phyloP scores from a whole-genome alignment of 2,797 vertebrate species.

The Tapirus indicus region DNA sequence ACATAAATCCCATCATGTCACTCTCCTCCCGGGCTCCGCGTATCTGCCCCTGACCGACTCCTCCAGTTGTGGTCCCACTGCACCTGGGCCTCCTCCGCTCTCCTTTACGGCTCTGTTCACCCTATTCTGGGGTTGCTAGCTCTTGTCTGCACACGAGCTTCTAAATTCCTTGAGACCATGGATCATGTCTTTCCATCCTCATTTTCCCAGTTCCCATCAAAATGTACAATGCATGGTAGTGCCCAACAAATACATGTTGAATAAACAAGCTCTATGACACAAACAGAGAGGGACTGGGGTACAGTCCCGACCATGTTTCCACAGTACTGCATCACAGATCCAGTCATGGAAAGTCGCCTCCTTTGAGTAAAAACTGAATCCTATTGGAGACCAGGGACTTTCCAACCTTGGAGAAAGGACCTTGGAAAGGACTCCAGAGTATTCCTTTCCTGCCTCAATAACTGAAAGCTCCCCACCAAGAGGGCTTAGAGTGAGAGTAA shows the following conservation, averaged over 20 bases:
- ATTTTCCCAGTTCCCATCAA: neutral
- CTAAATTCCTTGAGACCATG: neutral
- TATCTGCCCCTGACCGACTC: neutral
- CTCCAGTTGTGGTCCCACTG: accelerated
- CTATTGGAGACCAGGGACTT: neutral
- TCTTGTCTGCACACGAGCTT: neutral
- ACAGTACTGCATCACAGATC: neutral
- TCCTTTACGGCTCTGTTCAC: neutral
- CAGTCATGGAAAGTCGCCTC: neutral
- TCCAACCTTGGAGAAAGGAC: neutral
- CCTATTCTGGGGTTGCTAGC: neutral
- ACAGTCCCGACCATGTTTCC: neutral
- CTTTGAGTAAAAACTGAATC: neutral
- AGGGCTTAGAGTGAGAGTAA: neutral
- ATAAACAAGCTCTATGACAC: neutral
- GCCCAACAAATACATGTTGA: neutral
- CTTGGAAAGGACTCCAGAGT: neutral
- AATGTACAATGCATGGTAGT: neutral
- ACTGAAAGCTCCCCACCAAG: neutral
- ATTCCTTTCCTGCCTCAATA: neutral
- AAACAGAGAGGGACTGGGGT: neutral
- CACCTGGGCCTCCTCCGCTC: no score
- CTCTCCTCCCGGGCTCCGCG: neutral
- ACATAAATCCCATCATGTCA: neutral
- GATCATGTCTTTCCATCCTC: neutral